These are phyloP conservation scores for Calycopis cecrops DNA, from an alignment of 1,140 invertebrate genomes.

Conservation along the genomic window DNA sequence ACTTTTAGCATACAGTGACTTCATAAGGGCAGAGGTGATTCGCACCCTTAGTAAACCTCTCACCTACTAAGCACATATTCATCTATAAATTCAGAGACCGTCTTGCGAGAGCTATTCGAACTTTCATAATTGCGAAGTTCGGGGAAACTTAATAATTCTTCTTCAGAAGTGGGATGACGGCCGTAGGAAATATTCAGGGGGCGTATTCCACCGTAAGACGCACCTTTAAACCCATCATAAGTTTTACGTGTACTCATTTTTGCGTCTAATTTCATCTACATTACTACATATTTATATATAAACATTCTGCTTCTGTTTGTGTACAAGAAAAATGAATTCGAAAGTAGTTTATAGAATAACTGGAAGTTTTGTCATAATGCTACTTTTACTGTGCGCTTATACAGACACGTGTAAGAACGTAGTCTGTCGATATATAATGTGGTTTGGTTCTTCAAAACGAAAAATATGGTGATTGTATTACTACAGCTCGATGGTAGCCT, in stretches of 20 bases:
- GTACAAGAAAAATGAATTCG: too few species aligned
- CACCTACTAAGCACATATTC: slow-evolving; percentile 58
- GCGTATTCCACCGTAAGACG: slow-evolving; percentile 56
- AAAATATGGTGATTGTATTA: too few species aligned
- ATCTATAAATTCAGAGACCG: slow-evolving; percentile 72
- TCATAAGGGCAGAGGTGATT: slow-evolving; percentile 42
- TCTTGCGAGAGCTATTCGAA: slow-evolving; percentile 72
- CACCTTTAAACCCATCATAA: slow-evolving; percentile 44
- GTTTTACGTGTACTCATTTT: slow-evolving; percentile 28
- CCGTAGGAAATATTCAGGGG: slow-evolving; percentile 66
- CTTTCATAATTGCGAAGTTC: slow-evolving; percentile 74
- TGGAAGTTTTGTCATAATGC: too few species aligned
- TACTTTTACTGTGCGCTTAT: too few species aligned
- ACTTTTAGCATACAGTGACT: slow-evolving; percentile 23
- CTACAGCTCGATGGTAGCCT: too few species aligned
- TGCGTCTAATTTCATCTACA: slow-evolving; percentile 31
- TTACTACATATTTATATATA: too few species aligned
- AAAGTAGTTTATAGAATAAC: too few species aligned
- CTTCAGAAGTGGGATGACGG: slow-evolving; percentile 70
- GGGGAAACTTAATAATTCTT: slow-evolving; percentile 74
- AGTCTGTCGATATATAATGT: too few species aligned
- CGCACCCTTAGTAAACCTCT: slow-evolving; percentile 36
- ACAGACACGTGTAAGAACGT: too few species aligned
- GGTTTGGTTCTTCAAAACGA: too few species aligned
- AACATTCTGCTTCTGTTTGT: too few species aligned